Evolutionary conservation across 2,888 invertebrate species (phyloP).

Genomic region (Polymixis flavicincta): DNA sequence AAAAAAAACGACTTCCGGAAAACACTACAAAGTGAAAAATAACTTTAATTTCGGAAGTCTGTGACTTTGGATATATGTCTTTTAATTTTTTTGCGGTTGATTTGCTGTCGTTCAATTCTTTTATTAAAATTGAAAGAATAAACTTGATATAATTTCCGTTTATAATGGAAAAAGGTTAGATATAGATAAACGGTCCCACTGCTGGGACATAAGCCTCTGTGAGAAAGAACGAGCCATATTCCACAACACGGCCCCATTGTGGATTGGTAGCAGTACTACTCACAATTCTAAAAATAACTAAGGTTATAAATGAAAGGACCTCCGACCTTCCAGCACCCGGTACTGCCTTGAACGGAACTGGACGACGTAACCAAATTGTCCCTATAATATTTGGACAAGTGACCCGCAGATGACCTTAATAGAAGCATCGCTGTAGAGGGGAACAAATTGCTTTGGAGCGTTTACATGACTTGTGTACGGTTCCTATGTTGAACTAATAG

Average conservation of each 20-base stretch:
- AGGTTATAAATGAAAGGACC: constrained; percentile 35
- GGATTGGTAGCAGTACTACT: no score
- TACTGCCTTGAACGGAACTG: constrained; percentile 53
- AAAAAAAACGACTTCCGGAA: no score
- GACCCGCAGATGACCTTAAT: constrained; percentile 55
- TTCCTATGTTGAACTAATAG: constrained; percentile 4
- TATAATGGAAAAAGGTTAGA: background rate
- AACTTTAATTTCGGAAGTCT: no score
- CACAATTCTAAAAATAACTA: constrained; percentile 36
- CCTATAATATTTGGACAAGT: constrained; percentile 53
- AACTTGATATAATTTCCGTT: no score
- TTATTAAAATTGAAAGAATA: no score
- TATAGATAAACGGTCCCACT: no score
- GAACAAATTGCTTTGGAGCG: constrained; percentile 41
- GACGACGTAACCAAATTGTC: constrained; percentile 50
- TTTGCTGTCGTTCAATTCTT: no score
- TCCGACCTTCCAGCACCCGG: constrained; percentile 49
- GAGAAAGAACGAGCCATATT: no score
- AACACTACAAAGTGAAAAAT: no score
- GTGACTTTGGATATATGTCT: no score
- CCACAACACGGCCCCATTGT: no score
- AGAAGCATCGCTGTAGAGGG: constrained; percentile 31
- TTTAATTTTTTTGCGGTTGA: no score
- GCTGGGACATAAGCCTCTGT: background rate
- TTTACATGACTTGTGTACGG: constrained; percentile 5